Conservation (phyloP, 2,113 vertebrate species). For the Eolophus roseicapilla region DNA sequence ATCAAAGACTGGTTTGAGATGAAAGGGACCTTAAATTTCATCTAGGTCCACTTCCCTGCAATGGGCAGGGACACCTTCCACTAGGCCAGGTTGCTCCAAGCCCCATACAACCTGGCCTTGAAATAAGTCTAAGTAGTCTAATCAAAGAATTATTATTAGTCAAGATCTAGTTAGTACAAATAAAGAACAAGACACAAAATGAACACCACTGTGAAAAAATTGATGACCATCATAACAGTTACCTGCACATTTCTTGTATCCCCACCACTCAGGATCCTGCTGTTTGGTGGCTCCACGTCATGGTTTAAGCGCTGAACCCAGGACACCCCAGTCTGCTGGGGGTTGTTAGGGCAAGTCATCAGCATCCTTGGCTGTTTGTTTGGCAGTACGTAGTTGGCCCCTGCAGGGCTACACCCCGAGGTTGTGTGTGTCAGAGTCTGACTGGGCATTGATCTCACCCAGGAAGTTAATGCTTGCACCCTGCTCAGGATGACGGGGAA, state of each 20-base stretch:
- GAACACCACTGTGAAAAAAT: not conserved
- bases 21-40: not conserved
- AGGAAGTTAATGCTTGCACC: not conserved
- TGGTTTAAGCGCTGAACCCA: not conserved
- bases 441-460: accelerated
- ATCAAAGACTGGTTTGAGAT: not conserved
- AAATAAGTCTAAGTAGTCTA: not conserved
- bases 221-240: not conserved
- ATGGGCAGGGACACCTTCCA: not conserved
- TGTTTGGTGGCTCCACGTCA: not conserved
- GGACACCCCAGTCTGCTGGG: not conserved
- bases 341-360: accelerated
- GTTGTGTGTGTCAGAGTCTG: not conserved
- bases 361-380: accelerated
- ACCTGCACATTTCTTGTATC: not conserved
- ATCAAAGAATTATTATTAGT: not conserved
- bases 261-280: not conserved
- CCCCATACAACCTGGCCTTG: not conserved
- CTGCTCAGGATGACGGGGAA: not conserved
- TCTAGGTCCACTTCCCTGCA: not conserved
- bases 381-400: accelerated
- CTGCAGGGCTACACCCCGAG: not conserved
- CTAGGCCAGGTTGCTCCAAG: not conserved
- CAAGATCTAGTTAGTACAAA: not conserved
- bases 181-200: not conserved